Percentiles rank a stretch among this genome's conserved stretches.
phyloP scores from a whole-genome alignment of 2,113 vertebrate species.

The Pelecanoides urinatrix region DNA sequence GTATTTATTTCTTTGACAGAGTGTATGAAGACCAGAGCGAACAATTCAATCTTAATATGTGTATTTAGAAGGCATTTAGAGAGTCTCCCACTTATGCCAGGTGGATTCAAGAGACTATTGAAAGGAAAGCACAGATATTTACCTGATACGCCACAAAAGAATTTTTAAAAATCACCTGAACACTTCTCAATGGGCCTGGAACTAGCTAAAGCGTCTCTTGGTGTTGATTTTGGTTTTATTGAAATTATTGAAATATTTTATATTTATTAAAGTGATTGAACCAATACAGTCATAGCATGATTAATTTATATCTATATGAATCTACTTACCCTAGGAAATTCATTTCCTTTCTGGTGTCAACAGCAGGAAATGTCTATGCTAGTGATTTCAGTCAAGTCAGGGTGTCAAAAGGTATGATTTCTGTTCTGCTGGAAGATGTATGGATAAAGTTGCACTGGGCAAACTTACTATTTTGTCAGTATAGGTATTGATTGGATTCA shows the following conservation, averaged over 20 bases:
- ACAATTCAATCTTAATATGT: neutral
- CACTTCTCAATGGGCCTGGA: neutral
- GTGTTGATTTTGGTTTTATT: neutral
- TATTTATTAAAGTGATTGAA: neutral
- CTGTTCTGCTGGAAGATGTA: neutral
- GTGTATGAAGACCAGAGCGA: neutral
- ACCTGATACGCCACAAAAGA: neutral
- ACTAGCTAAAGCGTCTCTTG: neutral
- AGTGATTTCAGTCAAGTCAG: neutral
- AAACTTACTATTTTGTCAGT: neutral
- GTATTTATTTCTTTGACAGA: neutral
- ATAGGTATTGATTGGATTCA: neutral
- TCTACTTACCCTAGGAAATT: neutral
- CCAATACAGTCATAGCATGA: neutral
- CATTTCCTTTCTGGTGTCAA: neutral
- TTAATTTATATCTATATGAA: neutral
- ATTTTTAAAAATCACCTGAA: neutral
- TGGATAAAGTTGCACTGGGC: neutral
- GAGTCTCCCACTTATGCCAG: neutral
- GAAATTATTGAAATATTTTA: neutral
- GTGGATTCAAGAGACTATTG: neutral
- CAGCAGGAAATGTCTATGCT: neutral
- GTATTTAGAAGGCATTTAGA: neutral
- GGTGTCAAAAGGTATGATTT: neutral
- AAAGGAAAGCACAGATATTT: neutral